Percentiles rank a stretch among this genome's conserved stretches.
Conservation (phyloP, 2,797 vertebrate genomes). For the Danio albolineatus region DNA sequence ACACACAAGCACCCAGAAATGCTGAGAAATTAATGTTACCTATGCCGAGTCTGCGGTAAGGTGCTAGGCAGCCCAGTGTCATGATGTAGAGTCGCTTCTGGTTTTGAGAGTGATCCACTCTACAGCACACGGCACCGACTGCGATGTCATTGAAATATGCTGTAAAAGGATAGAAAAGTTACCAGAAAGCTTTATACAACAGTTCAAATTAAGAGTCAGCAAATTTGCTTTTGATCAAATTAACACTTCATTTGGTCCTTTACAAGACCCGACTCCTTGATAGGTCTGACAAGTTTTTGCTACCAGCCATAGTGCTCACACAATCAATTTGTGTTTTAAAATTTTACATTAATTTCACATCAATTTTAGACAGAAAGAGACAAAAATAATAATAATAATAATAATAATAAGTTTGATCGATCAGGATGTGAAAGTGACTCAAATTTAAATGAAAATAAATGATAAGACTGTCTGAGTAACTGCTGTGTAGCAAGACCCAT, state of each 20-base stretch:
- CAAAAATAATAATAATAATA: too few relatives aligned
- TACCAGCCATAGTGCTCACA: too few relatives aligned
- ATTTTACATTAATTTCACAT: too few relatives aligned
- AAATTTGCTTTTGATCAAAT: background rate
- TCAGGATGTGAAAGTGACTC: too few relatives aligned
- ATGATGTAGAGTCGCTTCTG: conserved; percentile 99
- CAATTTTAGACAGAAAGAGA: too few relatives aligned
- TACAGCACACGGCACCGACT: conserved; percentile 97
- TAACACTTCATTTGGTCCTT: background rate
- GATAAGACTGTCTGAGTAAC: too few relatives aligned
- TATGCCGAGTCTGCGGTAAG: conserved; percentile 98
- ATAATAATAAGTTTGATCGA: too few relatives aligned
- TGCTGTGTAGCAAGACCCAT: too few relatives aligned
- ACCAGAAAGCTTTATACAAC: background rate
- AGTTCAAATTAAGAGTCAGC: background rate
- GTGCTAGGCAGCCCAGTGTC: conserved; percentile 98
- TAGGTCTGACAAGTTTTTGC: too few relatives aligned
- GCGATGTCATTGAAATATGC: conserved; percentile 99
- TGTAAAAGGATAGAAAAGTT: conserved; percentile 69
- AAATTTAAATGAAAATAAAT: too few relatives aligned
- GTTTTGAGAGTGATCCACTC: conserved; percentile 99
- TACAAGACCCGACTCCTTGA: too few relatives aligned
- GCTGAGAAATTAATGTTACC: conserved; percentile 75
- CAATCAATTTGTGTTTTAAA: too few relatives aligned
- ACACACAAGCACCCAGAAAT: background rate